Conservation (phyloP, 2,888 invertebrate genomes). For the Sclerodermus sp. region DNA sequence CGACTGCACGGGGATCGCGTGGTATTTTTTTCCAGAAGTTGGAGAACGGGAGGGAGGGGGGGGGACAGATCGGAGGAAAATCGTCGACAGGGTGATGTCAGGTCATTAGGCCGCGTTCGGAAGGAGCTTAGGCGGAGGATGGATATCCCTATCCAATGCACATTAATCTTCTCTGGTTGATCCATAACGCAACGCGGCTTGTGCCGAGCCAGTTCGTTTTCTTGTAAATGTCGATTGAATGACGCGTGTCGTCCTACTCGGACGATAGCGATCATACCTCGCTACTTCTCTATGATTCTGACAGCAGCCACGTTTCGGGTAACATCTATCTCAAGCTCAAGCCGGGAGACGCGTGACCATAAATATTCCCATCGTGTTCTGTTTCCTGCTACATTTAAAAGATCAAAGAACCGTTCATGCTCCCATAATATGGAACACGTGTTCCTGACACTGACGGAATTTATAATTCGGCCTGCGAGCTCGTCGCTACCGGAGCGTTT, state of each 20-base stretch:
- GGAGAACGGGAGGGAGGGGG: constrained; percentile 8
- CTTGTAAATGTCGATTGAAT: constrained; percentile 25
- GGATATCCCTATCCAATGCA: constrained; percentile 42
- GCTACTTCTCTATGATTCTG: constrained; percentile 13
- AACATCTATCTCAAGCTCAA: neutral
- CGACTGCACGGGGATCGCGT: too few relatives aligned
- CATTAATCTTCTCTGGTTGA: constrained; percentile 47
- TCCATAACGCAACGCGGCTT: constrained; percentile 25
- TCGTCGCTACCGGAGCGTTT: too few relatives aligned
- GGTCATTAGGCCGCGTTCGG: constrained; percentile 44
- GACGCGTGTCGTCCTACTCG: constrained; percentile 15
- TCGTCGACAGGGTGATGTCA: constrained; percentile 38
- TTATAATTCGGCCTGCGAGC: too few relatives aligned
- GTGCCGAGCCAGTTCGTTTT: constrained; percentile 7
- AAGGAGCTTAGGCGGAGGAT: constrained; percentile 31
- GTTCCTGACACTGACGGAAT: constrained; percentile 1
- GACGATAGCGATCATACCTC: constrained; percentile 12
- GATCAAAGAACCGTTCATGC: constrained; percentile 15
- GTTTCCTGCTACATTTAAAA: constrained; percentile 7
- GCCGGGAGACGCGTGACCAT: constrained; percentile 1
- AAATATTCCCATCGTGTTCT: constrained; percentile 21
- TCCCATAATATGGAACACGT: constrained; percentile 16
- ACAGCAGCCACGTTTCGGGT: neutral
- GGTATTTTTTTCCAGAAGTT: too few relatives aligned
- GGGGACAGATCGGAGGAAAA: neutral